A percentile compares a stretch with the other conserved stretches of the same genome.
Conservation (phyloP, 2,797 vertebrate genomes). For the Anableps anableps region DNA sequence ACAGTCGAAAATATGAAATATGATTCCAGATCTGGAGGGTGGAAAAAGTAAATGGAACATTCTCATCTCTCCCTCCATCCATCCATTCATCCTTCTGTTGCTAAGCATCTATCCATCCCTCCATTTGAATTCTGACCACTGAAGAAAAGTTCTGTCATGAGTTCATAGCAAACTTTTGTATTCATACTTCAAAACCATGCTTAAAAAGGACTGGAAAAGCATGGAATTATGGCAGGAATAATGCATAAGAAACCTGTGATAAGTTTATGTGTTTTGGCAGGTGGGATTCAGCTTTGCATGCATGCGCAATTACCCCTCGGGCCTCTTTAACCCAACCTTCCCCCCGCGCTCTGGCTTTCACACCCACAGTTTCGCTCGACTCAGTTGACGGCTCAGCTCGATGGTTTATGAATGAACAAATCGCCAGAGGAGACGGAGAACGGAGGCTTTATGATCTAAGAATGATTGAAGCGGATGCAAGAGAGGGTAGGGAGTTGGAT, state of each 20-base stretch:
- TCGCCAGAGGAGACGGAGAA: slow-evolving; percentile 69
- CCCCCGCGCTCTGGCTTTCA: slow-evolving; percentile 14
- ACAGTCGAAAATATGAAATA: neutral
- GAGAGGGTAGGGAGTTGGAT: slow-evolving; percentile 45
- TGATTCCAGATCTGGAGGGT: neutral
- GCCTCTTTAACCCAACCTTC: slow-evolving; percentile 34
- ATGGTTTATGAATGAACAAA: slow-evolving; percentile 80
- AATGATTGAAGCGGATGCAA: slow-evolving; percentile 73
- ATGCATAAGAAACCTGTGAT: slow-evolving; percentile 1
- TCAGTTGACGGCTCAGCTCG: slow-evolving; percentile 43
- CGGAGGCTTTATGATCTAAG: slow-evolving; percentile 73
- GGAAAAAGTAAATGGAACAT: neutral
- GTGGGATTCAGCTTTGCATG: slow-evolving; percentile 56
- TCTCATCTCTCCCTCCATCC: neutral
- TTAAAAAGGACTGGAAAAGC: neutral
- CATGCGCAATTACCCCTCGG: slow-evolving; percentile 62
- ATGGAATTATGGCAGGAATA: slow-evolving; percentile 3
- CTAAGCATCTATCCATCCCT: too few relatives aligned
- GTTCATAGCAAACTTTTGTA: neutral
- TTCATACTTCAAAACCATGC: neutral
- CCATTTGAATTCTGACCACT: neutral
- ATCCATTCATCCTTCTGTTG: too few relatives aligned
- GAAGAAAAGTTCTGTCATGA: neutral
- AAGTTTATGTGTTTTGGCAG: slow-evolving; percentile 68
- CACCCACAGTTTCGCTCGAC: slow-evolving; percentile 22